phyloP scores from a whole-genome alignment of 2,888 invertebrate species.

The Acanthoscelides obtectus region DNA sequence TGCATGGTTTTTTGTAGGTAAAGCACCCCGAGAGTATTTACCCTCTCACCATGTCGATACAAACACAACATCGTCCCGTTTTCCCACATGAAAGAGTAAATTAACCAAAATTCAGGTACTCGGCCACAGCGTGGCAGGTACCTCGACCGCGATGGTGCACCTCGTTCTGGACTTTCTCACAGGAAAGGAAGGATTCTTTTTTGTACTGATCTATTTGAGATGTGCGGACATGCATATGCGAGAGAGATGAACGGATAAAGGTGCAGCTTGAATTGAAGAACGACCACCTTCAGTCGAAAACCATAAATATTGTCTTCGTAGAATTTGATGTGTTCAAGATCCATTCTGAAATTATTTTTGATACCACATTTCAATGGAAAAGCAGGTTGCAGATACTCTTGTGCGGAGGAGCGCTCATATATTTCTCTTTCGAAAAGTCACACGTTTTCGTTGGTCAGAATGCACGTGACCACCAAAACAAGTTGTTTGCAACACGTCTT shows the following conservation, averaged over 20 bases:
- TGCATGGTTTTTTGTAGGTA: conserved; percentile 32
- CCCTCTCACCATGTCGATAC: conserved; percentile 34
- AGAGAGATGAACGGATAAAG: neutral
- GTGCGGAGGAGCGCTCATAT: no score
- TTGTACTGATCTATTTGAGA: neutral
- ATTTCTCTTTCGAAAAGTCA: no score
- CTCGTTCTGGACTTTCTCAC: conserved; percentile 23
- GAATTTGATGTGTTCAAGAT: no score
- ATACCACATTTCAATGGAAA: no score
- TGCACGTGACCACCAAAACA: no score
- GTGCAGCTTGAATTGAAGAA: no score
- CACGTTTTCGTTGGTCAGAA: no score
- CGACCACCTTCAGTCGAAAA: no score
- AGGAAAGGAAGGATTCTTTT: conserved; percentile 17
- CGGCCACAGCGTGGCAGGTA: neutral
- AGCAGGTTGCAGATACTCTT: no score
- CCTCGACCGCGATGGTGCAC: conserved; percentile 23
- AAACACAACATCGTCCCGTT: conserved; percentile 17
- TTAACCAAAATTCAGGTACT: conserved; percentile 11
- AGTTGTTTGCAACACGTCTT: no score
- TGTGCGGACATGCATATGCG: neutral
- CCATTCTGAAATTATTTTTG: no score
- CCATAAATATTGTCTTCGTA: no score
- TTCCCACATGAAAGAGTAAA: conserved; percentile 17
- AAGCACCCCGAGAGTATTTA: conserved; percentile 30